A percentile compares a stretch with the other conserved stretches of the same genome.
These are phyloP conservation scores for Cydia amplana DNA, from an alignment of 1,140 invertebrate species.

Conservation along the genomic window DNA sequence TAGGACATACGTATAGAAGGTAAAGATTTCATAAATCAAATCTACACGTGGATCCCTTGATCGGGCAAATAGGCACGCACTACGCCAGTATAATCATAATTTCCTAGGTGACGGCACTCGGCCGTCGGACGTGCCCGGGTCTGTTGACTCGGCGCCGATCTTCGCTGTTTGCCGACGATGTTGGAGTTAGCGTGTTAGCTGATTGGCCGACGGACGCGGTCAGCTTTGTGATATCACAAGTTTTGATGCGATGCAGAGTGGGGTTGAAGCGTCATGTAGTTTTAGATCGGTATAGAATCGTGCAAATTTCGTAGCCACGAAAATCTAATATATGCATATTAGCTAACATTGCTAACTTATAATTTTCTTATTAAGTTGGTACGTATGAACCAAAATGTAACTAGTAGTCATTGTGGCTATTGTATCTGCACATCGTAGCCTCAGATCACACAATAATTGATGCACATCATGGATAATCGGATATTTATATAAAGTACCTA, in stretches of 20 bases:
- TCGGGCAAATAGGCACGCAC: constrained; percentile 17
- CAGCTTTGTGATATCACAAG: constrained; percentile 35
- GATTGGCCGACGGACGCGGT: constrained; percentile 57
- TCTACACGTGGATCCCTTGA: constrained; percentile 5
- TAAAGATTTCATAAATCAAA: not conserved
- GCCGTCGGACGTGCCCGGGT: constrained; percentile 16
- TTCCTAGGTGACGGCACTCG: not conserved
- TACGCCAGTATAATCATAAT: constrained; percentile 26
- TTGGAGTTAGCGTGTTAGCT: constrained; percentile 66
- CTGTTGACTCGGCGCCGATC: constrained; percentile 47
- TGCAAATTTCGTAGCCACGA: too few relatives aligned
- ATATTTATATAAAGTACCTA: too few relatives aligned
- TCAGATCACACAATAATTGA: too few relatives aligned
- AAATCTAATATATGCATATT: too few relatives aligned
- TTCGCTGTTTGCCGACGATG: constrained; percentile 53
- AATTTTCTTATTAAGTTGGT: too few relatives aligned
- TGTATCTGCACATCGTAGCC: too few relatives aligned
- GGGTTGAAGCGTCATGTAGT: not conserved
- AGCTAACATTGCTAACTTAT: too few relatives aligned
- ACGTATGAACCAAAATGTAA: too few relatives aligned
- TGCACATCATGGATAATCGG: too few relatives aligned
- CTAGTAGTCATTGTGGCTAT: too few relatives aligned
- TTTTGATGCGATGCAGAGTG: not conserved
- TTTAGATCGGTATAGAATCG: not conserved
- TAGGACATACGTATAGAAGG: not conserved